A percentile compares a stretch with the other conserved stretches of the same genome.
Conservation (phyloP, 2,113 vertebrate genomes). For the Nestor notabilis region DNA sequence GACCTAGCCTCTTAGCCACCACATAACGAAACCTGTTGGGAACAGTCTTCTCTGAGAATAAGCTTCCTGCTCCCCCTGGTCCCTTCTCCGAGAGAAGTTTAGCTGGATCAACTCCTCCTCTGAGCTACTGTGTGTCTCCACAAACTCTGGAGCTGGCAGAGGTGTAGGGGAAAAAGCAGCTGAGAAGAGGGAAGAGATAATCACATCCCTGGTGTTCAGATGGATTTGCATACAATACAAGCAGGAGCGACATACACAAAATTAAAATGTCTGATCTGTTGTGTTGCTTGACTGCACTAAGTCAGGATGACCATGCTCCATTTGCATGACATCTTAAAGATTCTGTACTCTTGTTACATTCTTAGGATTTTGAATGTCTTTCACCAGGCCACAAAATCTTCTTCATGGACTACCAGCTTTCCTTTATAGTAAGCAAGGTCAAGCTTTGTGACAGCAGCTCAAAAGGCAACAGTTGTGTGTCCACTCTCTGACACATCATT, state of each 20-base stretch:
- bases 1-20: not conserved
- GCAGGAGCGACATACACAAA: not conserved
- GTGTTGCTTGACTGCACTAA: not conserved
- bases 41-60: not conserved
- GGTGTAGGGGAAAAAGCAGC: not conserved
- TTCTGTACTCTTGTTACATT: not conserved
- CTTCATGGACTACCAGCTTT: not conserved
- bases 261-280: not conserved
- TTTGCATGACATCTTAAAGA: not conserved
- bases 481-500: conserved; percentile 20
- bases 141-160: not conserved
- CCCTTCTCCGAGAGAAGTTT: not conserved
- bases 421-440: not conserved
- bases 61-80: not conserved
- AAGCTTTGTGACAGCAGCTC: not conserved
- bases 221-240: not conserved
- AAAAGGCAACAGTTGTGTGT: not conserved
- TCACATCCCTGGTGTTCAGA: fast-evolving
- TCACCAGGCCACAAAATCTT: not conserved
- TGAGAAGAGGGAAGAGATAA: not conserved
- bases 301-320: not conserved
- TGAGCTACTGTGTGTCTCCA: not conserved
- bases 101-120: not conserved
- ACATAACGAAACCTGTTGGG: not conserved
- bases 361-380: not conserved